Base-by-base conservation (phyloP, 2,113 vertebrate genomes). In the Arothron firmamentum region DNA sequence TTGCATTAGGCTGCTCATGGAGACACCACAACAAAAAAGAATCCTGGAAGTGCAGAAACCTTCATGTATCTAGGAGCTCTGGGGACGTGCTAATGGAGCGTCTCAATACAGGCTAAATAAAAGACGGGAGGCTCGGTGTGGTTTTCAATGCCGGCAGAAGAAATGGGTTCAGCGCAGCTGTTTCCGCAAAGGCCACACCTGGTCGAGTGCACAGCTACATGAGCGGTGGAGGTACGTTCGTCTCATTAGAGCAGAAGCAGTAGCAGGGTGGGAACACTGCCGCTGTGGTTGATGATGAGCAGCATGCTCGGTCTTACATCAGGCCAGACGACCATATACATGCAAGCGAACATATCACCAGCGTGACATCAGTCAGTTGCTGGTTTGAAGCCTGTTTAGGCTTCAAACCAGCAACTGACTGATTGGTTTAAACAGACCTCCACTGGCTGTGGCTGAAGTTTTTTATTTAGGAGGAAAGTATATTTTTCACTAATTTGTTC, bases 141-240 rank as follows among this genome's bases (percentile, higher is more conserved):
- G 52, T 46, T 64, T 56, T 79, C 70, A 62, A 49, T 59, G 62
- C 61, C 65, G 55, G 78, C 52, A 42, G 75, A 78, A 65, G 76
- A 87, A 80, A 77, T 58, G 17, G 25, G 65, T 73, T 82, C 74
- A 78, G 75, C 75, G 85, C 80, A 84, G 75, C 67, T 88, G 86
- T 84, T 88, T 83, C 81, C 64, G 74, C 63, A 72, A 74, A 66
- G 56, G 76, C 66, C 50, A 70, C 87, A 87, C 83, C 88, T 88
- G 87, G 69, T 67, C 42, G 46, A 59, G 65, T 63, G 62, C 23
- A 17, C 66, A 74, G 76, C 79, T 70, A 71, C 75, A 73, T 72
- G 75, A 63, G 56, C 59, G 72, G 70, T 46, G 58, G 68, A 65
- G 72, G 75, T 83, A 78, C 79, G 70, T 62, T 80, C 51, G 73